Evolutionary conservation across 2,888 invertebrate species (phyloP), one percentile per base, ranked within the genome.

Genomic region (Tachina lurida): DNA sequence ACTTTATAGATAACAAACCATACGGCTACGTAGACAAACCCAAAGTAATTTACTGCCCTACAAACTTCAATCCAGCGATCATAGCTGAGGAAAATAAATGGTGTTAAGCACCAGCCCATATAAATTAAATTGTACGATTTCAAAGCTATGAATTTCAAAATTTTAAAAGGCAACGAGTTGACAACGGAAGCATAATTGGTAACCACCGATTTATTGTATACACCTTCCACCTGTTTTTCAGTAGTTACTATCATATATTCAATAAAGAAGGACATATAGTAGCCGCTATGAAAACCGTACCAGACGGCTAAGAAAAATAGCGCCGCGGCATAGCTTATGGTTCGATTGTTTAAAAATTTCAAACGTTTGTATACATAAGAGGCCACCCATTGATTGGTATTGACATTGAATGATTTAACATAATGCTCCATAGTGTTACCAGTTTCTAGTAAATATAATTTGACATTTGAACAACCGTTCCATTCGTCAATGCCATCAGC

Each of bases 201-300:
- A 49, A 90, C 47, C 10, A 91, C 84, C 0, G 84, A 83, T 43
- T 88, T 90, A 8, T 88, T 87, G 76, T 91, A 92, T 15, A 90
- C 85, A 12, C 41, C 81, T 39, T 89, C 89, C 63, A 91, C 89
- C 90, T 97, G 97, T 93, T 96, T 96, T 90, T 98, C 98, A 90
- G 96, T 95, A 87, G 95, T 95, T 92, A 98, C 96, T 47, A 97
- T 96, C 47, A 97, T 93, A 91, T 98, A 98, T 91, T 99, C 99
- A 92, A 98, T 95, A 80, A 97, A 94, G 94, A 99, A 99, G 63
- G 97, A 96, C 90, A 97, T 94, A 91, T 98, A 99, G 91, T 99
- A 99, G 1, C 99, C 99, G 12, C 97, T 95, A 91, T 98, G 97
- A 74, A 97, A 95, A 13, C 99, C 99, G 93, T 99, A 99, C 99